phyloP scores from a whole-genome alignment of 2,113 vertebrate genomes.

The Dipodomys spectabilis region DNA sequence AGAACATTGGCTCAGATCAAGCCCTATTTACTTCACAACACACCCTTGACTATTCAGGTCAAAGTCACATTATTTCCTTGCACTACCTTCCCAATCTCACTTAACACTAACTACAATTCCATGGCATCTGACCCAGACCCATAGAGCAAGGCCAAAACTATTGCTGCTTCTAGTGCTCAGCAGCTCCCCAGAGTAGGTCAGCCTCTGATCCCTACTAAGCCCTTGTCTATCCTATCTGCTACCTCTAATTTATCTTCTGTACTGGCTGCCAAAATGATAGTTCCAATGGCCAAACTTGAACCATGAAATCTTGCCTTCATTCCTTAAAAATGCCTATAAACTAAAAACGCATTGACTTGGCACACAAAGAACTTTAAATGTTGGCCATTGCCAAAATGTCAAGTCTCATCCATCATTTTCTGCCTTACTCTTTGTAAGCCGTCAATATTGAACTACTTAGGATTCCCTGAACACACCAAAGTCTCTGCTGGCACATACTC shows the following conservation, averaged over 20 bases:
- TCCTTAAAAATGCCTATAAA: constrained; percentile 54
- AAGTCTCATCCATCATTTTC: constrained; percentile 63
- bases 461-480: neutral
- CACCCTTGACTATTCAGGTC: neutral
- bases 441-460: constrained; percentile 40
- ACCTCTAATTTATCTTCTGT: neutral
- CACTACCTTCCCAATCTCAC: neutral
- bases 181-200: neutral
- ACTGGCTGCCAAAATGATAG: constrained; percentile 46
- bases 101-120: neutral
- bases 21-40: neutral
- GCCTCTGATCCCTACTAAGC: neutral
- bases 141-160: neutral
- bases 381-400: constrained; percentile 55
- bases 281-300: constrained; percentile 33
- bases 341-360: constrained; percentile 28
- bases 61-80: neutral
- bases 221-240: neutral
- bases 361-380: constrained; percentile 54
- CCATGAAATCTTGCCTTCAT: constrained; percentile 25
- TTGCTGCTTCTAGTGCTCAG: neutral
- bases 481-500: neutral
- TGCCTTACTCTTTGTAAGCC: constrained; percentile 58
- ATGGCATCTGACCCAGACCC: neutral
- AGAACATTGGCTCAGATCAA: neutral